Percentiles rank a stretch among this genome's conserved stretches.
phyloP scores from a whole-genome alignment of 2,888 invertebrate genomes.

The Stenoptilia bipunctidactyla region DNA sequence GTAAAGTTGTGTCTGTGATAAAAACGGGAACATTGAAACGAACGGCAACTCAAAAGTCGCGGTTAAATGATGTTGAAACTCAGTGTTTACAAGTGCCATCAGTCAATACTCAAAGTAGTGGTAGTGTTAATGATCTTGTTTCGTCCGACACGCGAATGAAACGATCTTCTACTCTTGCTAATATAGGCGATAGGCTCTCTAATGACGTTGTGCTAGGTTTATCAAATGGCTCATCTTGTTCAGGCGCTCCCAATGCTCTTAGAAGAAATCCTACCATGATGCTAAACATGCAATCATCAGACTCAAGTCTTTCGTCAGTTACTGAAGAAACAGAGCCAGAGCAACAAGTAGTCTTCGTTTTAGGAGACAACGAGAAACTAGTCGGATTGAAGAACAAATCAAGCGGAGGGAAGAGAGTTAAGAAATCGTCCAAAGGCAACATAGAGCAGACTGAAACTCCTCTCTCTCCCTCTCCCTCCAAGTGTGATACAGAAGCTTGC shows the following conservation, averaged over 20 bases:
- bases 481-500: conserved; percentile 23
- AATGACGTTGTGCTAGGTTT: conserved; percentile 26
- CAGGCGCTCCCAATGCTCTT: not conserved
- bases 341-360: conserved; percentile 75
- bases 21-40: conserved; percentile 19
- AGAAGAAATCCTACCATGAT: conserved; percentile 36
- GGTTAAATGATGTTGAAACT: not conserved
- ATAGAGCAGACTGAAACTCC: conserved; percentile 23
- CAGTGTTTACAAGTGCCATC: conserved; percentile 26
- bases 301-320: conserved; percentile 41
- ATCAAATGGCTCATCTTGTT: not conserved
- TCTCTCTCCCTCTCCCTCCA: conserved; percentile 19
- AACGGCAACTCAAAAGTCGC: conserved; percentile 18
- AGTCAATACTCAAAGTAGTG: conserved; percentile 39
- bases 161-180: conserved; percentile 42
- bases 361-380: conserved; percentile 79
- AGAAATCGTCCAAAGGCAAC: conserved; percentile 44
- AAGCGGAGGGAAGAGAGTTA: conserved; percentile 46
- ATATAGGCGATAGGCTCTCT: conserved; percentile 52
- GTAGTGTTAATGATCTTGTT: conserved; percentile 39
- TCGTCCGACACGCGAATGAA: conserved; percentile 41
- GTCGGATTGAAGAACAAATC: conserved; percentile 74
- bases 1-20: conserved; percentile 32
- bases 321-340: conserved; percentile 38
- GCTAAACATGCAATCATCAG: conserved; percentile 36